Evolutionary conservation across 2,888 invertebrate genomes (phyloP).

Genomic region (Dryobota labecula): DNA sequence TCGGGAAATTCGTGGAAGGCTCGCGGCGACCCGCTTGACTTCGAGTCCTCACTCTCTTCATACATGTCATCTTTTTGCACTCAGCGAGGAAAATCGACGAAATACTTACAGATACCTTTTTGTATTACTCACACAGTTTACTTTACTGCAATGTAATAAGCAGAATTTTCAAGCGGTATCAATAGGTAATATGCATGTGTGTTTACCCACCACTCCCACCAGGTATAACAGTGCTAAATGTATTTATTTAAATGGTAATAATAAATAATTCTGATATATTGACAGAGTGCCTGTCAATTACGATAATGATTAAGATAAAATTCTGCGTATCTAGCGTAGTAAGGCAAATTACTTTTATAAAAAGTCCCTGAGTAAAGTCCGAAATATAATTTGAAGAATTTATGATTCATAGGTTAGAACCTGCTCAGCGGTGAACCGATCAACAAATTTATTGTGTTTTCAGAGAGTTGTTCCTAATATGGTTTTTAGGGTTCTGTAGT

Average conservation of each 20-base stretch:
- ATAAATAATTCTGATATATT: conserved; percentile 22
- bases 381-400: conserved; percentile 20
- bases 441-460: neutral
- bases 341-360: conserved; percentile 28
- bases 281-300: conserved; percentile 20
- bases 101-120: conserved; percentile 18
- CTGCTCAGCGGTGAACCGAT: conserved; percentile 11
- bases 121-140: conserved; percentile 38
- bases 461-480: neutral
- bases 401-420: conserved; percentile 33
- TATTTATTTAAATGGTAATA: conserved; percentile 19
- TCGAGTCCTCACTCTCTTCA: conserved; percentile 52
- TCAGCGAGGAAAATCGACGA: conserved; percentile 67
- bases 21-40: conserved; percentile 62
- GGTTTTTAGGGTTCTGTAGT: no score
- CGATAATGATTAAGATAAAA: conserved; percentile 26
- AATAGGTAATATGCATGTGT: conserved; percentile 15
- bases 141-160: conserved; percentile 31
- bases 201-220: conserved; percentile 21
- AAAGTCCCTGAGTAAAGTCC: conserved; percentile 32
- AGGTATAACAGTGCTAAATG: neutral
- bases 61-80: conserved; percentile 57
- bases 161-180: conserved; percentile 22
- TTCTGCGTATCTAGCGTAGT: conserved; percentile 20
- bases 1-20: conserved; percentile 86